Evolutionary conservation across 2,888 invertebrate species (phyloP), one percentile per base, ranked within the genome.

Genomic region (Rhagium mordax): DNA sequence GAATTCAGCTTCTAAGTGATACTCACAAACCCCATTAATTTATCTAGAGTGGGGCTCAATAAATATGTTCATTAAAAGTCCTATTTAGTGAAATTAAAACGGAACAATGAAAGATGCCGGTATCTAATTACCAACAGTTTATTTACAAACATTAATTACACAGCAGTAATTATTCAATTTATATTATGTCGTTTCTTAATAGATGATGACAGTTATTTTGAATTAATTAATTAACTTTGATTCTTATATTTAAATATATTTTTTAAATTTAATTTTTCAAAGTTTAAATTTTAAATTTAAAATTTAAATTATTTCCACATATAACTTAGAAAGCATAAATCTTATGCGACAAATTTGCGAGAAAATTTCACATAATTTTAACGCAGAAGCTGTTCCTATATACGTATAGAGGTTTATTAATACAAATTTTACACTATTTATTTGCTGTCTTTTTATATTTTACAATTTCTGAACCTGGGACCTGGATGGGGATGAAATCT

Each of bases 71-170:
- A 20, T 47, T 61, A 61, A 47, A 20, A 41, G 47, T 20, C 20
- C 47, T 47, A 61, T 20, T 47, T 29, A 57, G 47, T 20, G 18
- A 59, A 27, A 60, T 21, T 21, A 41, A 61, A 61, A 59, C 18
- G 59, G 41, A 59, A 59, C 59, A 59, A 59, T 59, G 59, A 29
- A 59, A 59, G 29, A 59, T 59, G 59, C 59, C 59, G 59, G 59
- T 59, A 59, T 15, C 10, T 21, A 47, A 61, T 61, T 61, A 47
- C 20, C 51, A 51, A 20, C 47, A 41, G 61, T 61, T 61, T 61
- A 61, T 47, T 61, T 47, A 61, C 61, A 61, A 61, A 47, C 29
- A 61, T 41, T 13, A 41, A 61, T 61, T 47, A 61, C 6, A 47
- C 21, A 7, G 61, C 2, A 18, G 61, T 24, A 61, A 61, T 61